Evolutionary conservation across 2,888 invertebrate genomes (phyloP), one percentile per base, ranked within the genome.

Genomic region (Troides oblongomaculatus): DNA sequence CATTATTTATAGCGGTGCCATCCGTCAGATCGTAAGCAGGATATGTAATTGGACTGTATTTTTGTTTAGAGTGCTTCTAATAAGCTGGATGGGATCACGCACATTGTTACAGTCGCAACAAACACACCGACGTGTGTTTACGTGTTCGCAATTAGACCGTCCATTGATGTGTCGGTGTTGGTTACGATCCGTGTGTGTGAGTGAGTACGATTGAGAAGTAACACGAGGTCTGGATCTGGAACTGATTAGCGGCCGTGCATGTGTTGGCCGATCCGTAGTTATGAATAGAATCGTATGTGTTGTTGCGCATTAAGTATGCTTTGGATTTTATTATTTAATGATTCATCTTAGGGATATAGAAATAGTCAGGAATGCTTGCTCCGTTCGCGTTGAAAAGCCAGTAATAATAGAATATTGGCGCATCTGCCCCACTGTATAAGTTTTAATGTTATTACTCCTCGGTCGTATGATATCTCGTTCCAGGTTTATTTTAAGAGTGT

Each of bases 311-410:
- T 92, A 92, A 92, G 92, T 91, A 87, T 86, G 91, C 91, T 90
- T 90, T 87, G 79, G 85, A 92, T 93, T 92, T 93, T 92, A 92
- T 92, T 92, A 92, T 92, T 92, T 92, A 92, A 92, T 92, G 92
- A 92, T 89, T 93, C 92, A 93, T 91, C 90, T 90, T 88, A 88
- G 89, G 90, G 88, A 88, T 92, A 88, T 92, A 88, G 92, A 92
- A 92, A 92, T 91, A 92, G 92, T 90, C 83, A 82, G 90, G 91
- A 92, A 90, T 91, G 90, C 85, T 88, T 85, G 85, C 84, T 85
- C 84, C 81, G 87, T 88, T 85, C 85, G 85, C 81, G 88, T 81
- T 87, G 92, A 90, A 92, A 92, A 88, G 86, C 88, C 86, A 89
- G 90, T 89, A 90, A 92, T 92, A 92, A 92, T 91, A 92, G 90